These are phyloP conservation scores for Meteorus sp. DNA, from an alignment of 1,140 invertebrate genomes.

Conservation along the genomic window DNA sequence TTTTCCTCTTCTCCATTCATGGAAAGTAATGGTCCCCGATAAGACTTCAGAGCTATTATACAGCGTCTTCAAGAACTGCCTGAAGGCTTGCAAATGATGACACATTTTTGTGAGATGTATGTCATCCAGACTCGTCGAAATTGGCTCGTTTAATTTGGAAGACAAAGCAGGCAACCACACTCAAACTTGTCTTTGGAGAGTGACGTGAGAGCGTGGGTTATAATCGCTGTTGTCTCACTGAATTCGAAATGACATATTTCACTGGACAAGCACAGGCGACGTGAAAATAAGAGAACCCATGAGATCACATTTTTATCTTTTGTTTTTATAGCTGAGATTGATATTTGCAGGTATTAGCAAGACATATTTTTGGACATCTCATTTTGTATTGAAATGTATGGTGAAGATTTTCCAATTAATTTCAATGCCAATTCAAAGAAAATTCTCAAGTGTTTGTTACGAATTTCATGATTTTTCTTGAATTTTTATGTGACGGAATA, in stretches of 20 bases:
- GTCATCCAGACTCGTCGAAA: not conserved
- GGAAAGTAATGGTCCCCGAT: not conserved
- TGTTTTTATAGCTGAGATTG: too few species aligned
- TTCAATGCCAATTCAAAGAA: too few species aligned
- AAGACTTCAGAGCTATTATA: not conserved
- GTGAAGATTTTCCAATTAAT: too few species aligned
- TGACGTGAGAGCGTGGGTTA: conserved; percentile 16
- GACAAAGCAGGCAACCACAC: not conserved
- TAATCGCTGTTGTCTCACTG: conserved; percentile 11
- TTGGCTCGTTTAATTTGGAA: conserved; percentile 12
- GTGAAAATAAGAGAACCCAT: not conserved
- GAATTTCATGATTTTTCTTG: too few species aligned
- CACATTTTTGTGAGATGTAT: conserved; percentile 9
- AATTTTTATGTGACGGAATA: too few species aligned
- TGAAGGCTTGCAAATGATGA: not conserved
- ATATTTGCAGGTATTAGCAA: too few species aligned
- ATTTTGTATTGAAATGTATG: too few species aligned
- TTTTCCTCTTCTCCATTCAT: not conserved
- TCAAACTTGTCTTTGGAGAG: conserved; percentile 8
- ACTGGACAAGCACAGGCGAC: too few species aligned
- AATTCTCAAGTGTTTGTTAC: too few species aligned
- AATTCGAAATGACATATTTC: too few species aligned
- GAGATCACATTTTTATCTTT: not conserved
- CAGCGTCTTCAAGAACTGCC: not conserved
- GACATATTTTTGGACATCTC: too few species aligned